These are phyloP conservation scores for Enteromius thamalakanensis DNA, from an alignment of 2,797 vertebrate species.

Conservation along the genomic window DNA sequence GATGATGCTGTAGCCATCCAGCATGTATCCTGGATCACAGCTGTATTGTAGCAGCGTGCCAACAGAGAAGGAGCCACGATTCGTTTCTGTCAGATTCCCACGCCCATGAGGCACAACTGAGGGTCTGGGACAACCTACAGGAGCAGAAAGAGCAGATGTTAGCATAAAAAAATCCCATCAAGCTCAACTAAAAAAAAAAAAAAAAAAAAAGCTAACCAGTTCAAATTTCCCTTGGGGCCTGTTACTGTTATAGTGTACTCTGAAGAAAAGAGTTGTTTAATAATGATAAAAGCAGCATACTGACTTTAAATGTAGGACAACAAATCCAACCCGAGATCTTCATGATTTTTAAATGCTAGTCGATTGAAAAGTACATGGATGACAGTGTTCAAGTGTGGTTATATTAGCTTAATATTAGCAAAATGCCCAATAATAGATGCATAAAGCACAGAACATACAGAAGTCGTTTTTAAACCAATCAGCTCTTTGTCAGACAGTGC, in stretches of 20 bases:
- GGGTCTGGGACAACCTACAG: slow-evolving; percentile 75
- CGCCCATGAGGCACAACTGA: slow-evolving; percentile 72
- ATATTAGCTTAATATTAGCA: neutral
- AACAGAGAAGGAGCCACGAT: slow-evolving; percentile 74
- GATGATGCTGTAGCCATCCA: slow-evolving; percentile 72
- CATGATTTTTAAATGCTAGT: neutral
- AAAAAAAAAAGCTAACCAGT: neutral
- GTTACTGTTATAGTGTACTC: neutral
- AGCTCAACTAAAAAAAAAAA: neutral
- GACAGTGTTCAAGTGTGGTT: neutral
- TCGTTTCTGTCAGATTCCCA: slow-evolving; percentile 79
- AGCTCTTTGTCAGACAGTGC: neutral
- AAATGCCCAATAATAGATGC: neutral
- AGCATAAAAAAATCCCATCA: neutral
- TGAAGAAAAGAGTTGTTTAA: neutral
- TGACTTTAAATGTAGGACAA: neutral
- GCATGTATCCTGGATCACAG: slow-evolving; percentile 74
- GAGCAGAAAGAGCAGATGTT: neutral
- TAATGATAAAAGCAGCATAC: neutral
- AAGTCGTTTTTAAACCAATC: neutral
- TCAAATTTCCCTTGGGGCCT: neutral
- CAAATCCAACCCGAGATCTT: neutral
- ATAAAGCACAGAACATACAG: neutral
- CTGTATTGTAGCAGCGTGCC: slow-evolving; percentile 76
- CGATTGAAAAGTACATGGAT: neutral